These are phyloP conservation scores for Creontiades dilutus DNA, from an alignment of 2,888 invertebrate species.

Conservation along the genomic window DNA sequence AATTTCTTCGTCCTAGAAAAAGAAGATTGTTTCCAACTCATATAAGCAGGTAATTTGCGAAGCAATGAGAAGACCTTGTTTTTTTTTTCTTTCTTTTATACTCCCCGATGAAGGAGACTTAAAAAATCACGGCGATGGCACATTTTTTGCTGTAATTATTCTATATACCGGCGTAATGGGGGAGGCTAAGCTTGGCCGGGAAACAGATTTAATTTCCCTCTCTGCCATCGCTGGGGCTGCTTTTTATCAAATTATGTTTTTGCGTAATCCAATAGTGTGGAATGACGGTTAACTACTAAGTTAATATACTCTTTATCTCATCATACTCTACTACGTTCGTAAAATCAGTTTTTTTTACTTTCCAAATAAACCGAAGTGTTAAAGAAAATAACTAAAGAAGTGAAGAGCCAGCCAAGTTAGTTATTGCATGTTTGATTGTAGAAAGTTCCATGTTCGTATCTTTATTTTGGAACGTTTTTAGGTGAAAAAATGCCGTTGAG, in stretches of 20 bases:
- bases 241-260: conserved; percentile 42
- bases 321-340: neutral
- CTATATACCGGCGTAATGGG: neutral
- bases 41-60: neutral
- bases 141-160: conserved; percentile 36
- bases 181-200: neutral
- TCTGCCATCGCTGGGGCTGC: conserved; percentile 12
- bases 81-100: neutral
- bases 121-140: neutral
- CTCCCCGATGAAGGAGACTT: neutral
- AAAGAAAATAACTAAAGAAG: too few relatives aligned
- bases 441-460: too few relatives aligned
- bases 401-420: too few relatives aligned
- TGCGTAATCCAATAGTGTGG: conserved; percentile 19
- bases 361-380: too few relatives aligned
- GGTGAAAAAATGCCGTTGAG: too few relatives aligned
- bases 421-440: too few relatives aligned
- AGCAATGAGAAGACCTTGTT: neutral
- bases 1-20: neutral
- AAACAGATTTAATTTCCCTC: conserved; percentile 39
- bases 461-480: too few relatives aligned
- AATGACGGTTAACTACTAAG: conserved; percentile 34
- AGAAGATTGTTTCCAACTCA: neutral
- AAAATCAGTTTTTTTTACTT: neutral
- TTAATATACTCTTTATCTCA: neutral